Conservation (phyloP, 2,797 vertebrate genomes). For the Microctenopoma stevenorrisi region DNA sequence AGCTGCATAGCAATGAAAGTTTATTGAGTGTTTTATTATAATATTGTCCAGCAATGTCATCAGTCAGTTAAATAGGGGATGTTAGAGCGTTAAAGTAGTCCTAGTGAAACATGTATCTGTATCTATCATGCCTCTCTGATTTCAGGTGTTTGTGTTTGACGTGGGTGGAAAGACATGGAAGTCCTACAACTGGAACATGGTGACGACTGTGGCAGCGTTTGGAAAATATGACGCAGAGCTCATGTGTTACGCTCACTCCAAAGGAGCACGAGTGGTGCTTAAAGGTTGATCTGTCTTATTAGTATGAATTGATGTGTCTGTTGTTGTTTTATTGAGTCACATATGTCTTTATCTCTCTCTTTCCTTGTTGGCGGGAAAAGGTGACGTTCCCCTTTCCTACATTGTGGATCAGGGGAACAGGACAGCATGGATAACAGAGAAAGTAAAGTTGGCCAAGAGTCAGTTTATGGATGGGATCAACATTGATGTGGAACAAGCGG, state of each 20-base stretch:
- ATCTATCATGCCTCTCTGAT: conserved; percentile 11
- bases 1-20: too few relatives aligned
- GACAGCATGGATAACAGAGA: conserved; percentile 88
- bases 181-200: conserved; percentile 92
- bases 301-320: too few relatives aligned
- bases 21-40: too few relatives aligned
- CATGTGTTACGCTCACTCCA: conserved; percentile 92
- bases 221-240: conserved; percentile 91
- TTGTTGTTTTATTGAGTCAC: neutral
- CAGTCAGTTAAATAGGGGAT: too few relatives aligned
- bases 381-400: conserved; percentile 86
- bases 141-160: conserved; percentile 93
- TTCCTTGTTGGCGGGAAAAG: conserved; percentile 72
- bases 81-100: too few relatives aligned
- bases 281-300: conserved; percentile 79
- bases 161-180: conserved; percentile 90
- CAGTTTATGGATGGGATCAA: conserved; percentile 98
- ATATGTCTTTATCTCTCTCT: neutral
- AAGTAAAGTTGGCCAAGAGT: conserved; percentile 87
- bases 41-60: too few relatives aligned
- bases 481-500: conserved; percentile 93
- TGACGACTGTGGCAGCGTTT: conserved; percentile 92
- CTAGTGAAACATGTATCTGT: neutral
- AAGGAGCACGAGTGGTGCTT: conserved; percentile 89
- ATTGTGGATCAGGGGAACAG: conserved; percentile 88